These are phyloP conservation scores for Bettongia penicillata DNA, from an alignment of 2,113 vertebrate species.

Conservation along the genomic window DNA sequence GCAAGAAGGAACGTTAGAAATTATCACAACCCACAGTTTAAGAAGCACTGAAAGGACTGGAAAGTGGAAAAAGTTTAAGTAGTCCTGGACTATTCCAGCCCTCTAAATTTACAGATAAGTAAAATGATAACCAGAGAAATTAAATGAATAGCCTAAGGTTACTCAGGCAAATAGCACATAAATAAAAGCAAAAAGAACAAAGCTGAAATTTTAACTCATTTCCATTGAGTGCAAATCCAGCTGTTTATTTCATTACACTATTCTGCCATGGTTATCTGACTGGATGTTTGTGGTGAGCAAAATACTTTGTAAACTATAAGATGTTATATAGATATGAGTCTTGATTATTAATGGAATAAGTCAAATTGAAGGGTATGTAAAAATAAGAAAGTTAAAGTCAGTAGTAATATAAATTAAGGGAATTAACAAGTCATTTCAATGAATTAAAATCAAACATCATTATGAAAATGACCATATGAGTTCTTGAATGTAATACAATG, in stretches of 20 bases:
- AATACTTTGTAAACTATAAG: too few relatives aligned
- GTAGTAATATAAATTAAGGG: slow-evolving; percentile 22
- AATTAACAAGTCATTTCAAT: slow-evolving; percentile 4
- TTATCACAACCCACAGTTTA: too few relatives aligned
- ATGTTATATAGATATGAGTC: slow-evolving; percentile 5
- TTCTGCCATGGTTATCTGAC: too few relatives aligned
- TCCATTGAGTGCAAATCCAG: too few relatives aligned
- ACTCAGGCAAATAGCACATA: too few relatives aligned
- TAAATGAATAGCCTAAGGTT: too few relatives aligned
- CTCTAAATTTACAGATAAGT: not conserved
- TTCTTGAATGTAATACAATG: not conserved
- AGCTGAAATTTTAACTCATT: too few relatives aligned
- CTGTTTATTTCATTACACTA: too few relatives aligned
- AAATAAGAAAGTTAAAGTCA: not conserved
- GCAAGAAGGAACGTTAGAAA: not conserved
- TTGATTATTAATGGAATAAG: not conserved
- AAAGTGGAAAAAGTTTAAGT: too few relatives aligned
- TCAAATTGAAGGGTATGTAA: not conserved
- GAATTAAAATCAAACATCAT: slow-evolving; percentile 43
- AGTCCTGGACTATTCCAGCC: not conserved
- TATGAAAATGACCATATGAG: slow-evolving; percentile 25
- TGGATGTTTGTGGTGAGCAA: too few relatives aligned
- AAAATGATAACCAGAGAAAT: not conserved
- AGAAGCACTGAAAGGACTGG: too few relatives aligned
- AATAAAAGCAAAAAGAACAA: too few relatives aligned